phyloP scores from a whole-genome alignment of 1,140 invertebrate species.

The Ceratitis capitata region DNA sequence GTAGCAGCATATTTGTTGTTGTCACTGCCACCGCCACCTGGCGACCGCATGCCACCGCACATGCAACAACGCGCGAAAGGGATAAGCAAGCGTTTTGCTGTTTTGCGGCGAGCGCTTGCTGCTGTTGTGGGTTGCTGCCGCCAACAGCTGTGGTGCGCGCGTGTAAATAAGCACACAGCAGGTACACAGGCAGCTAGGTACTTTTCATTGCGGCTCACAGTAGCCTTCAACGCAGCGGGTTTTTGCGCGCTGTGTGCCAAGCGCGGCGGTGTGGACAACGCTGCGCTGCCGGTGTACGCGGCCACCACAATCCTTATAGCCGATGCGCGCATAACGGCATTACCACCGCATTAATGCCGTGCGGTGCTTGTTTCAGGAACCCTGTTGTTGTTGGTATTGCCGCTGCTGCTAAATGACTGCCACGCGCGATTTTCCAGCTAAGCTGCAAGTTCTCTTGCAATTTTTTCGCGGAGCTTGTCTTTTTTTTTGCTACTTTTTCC shows the following conservation, averaged over 20 bases:
- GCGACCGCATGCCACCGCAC: not conserved
- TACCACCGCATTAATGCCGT: slow-evolving; percentile 3
- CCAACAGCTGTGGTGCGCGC: not conserved
- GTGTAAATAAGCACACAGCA: not conserved
- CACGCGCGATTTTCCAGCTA: slow-evolving; percentile 3
- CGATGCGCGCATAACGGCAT: slow-evolving; percentile 9
- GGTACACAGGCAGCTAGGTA: not conserved
- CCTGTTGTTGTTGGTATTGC: too few species aligned
- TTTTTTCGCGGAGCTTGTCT: not conserved
- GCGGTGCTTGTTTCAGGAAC: too few species aligned
- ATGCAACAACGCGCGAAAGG: not conserved
- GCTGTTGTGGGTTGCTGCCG: not conserved
- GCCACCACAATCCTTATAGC: slow-evolving; percentile 26
- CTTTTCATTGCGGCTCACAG: not conserved
- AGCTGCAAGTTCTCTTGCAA: not conserved
- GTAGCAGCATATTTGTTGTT: not conserved
- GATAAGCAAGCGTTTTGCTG: slow-evolving; percentile 17
- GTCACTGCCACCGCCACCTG: not conserved
- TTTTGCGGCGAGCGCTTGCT: not conserved
- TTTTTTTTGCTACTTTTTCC: not conserved
- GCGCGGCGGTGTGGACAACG: too few species aligned
- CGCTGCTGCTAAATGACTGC: not conserved
- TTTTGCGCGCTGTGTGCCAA: not conserved
- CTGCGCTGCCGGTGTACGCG: not conserved
- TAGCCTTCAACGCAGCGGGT: not conserved